Conservation (phyloP, 2,113 vertebrate genomes). For the Podarcis muralis region DNA sequence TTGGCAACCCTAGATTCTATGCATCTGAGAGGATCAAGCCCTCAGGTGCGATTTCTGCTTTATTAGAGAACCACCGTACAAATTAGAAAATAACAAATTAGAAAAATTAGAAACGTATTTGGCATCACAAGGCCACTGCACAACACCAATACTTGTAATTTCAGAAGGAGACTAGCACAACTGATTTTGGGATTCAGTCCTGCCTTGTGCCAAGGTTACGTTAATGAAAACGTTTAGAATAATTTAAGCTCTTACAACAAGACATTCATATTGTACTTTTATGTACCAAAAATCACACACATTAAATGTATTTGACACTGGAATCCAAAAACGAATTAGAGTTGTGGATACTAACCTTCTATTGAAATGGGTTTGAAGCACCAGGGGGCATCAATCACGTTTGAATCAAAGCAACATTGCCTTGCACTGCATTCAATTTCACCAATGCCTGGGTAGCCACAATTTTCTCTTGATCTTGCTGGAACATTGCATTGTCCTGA, state of each 20-base stretch:
- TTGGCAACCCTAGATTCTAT: too few species aligned
- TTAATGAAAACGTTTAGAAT: not conserved
- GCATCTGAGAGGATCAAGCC: too few species aligned
- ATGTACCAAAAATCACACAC: not conserved
- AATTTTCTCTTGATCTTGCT: conserved; percentile 2
- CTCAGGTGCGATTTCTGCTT: too few species aligned
- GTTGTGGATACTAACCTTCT: not conserved
- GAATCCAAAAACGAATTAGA: not conserved
- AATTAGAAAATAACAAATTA: too few species aligned
- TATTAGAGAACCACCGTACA: too few species aligned
- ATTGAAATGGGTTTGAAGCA: not conserved
- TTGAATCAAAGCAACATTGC: conserved; percentile 9
- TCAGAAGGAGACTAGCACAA: too few species aligned
- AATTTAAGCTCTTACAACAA: too few species aligned
- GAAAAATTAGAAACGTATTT: not conserved
- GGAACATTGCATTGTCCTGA: not conserved
- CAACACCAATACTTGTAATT: not conserved
- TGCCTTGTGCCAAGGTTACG: too few species aligned
- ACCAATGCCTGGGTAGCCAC: accelerated
- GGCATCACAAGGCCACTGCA: not conserved
- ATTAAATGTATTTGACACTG: not conserved
- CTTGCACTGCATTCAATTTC: not conserved
- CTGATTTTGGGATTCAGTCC: not conserved
- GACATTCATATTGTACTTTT: not conserved
- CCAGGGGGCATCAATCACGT: not conserved